Evolutionary conservation across 64 coral and sea anemone genomes (phyloP).

Genomic region (Trachythela sp.): DNA sequence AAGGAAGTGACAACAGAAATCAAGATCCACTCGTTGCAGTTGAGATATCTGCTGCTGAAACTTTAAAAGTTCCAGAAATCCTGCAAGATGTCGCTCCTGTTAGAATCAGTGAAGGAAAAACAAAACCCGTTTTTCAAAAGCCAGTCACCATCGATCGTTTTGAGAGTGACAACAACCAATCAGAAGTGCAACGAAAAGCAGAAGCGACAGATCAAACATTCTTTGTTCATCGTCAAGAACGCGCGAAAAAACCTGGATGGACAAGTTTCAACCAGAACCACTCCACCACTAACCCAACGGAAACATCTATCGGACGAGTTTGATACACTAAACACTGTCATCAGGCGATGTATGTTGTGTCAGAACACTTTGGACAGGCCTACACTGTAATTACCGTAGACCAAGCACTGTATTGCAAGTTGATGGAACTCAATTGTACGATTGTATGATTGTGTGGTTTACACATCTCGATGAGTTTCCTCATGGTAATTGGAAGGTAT

Average conservation of each 20-base stretch:
- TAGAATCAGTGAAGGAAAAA: constrained; percentile 38
- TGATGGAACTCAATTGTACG: constrained; percentile 61
- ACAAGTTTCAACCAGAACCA: constrained; percentile 37
- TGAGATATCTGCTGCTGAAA: constrained; percentile 1
- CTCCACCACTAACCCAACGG: constrained; percentile 25
- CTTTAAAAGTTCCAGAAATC: constrained; percentile 35
- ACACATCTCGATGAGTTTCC: constrained; percentile 63
- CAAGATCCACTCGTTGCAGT: constrained; percentile 10
- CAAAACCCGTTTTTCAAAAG: constrained; percentile 35
- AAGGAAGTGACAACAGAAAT: constrained; percentile 36
- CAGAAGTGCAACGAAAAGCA: background rate
- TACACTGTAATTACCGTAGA: constrained; percentile 56
- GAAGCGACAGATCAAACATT: constrained; percentile 36
- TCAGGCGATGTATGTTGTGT: constrained; percentile 44
- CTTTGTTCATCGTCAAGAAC: constrained; percentile 41
- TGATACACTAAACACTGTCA: constrained; percentile 54
- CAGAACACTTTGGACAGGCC: constrained; percentile 37
- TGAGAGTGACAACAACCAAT: constrained; percentile 14
- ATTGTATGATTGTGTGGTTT: constrained; percentile 54
- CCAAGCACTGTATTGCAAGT: constrained; percentile 51
- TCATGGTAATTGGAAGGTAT: constrained; percentile 48
- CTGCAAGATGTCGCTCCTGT: constrained; percentile 35
- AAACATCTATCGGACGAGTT: constrained; percentile 53
- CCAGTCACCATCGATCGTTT: background rate
- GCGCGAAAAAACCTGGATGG: constrained; percentile 19